Evolutionary conservation across 2,113 vertebrate genomes (phyloP).

Genomic region (Hydrochoerus hydrochaeris): DNA sequence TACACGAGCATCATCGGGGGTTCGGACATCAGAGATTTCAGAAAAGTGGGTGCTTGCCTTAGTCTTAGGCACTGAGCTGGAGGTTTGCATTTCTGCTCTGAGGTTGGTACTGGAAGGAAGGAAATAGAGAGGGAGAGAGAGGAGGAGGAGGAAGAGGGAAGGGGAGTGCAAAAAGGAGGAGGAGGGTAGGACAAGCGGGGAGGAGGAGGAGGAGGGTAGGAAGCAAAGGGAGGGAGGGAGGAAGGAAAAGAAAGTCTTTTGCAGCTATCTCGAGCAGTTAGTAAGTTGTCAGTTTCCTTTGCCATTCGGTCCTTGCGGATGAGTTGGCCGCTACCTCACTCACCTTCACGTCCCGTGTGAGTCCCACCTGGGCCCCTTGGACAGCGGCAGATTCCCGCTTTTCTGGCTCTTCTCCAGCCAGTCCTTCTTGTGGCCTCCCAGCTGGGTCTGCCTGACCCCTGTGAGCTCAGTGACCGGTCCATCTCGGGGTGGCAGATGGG

Average conservation of each 20-base stretch:
- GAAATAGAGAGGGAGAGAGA: too few relatives aligned
- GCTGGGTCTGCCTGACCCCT: neutral
- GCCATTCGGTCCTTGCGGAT: neutral
- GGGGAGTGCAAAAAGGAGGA: neutral
- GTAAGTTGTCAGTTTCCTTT: neutral
- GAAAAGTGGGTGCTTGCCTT: neutral
- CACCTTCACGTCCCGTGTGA: neutral
- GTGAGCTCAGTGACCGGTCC: neutral
- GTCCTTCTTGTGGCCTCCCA: neutral
- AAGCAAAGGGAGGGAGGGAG: neutral
- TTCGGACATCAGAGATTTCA: neutral
- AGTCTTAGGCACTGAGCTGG: neutral
- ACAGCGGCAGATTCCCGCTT: neutral
- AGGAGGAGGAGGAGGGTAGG: too few relatives aligned
- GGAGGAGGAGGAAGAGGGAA: too few relatives aligned
- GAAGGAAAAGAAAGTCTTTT: neutral
- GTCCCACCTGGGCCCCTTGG: neutral
- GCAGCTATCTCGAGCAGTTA: neutral
- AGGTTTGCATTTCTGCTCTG: neutral
- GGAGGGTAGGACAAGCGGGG: neutral
- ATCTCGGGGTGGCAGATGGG: neutral
- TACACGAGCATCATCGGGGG: neutral
- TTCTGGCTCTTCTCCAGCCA: neutral
- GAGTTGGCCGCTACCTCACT: neutral
- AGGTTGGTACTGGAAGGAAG: neutral